phyloP scores from a whole-genome alignment of 1,140 invertebrate genomes.

The Condylostylus longicornis region DNA sequence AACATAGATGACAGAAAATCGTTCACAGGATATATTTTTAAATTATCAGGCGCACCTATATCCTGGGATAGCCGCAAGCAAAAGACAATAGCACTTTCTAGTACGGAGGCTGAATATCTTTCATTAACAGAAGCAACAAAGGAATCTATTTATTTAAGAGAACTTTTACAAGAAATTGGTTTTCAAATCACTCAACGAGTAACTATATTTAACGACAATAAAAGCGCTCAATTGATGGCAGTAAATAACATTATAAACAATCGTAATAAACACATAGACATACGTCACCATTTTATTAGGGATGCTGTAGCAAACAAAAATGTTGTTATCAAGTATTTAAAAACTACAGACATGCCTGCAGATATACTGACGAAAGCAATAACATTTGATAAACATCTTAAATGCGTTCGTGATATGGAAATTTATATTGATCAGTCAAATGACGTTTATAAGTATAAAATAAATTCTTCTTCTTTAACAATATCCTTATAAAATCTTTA shows the following conservation, averaged over 20 bases:
- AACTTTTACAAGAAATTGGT: too few relatives aligned
- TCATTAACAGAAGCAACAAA: background rate
- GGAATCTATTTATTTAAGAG: background rate
- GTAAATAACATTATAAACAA: background rate
- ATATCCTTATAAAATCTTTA: too few relatives aligned
- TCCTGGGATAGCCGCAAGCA: background rate
- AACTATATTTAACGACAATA: too few relatives aligned
- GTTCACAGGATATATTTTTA: constrained; percentile 1
- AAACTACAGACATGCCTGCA: constrained; percentile 12
- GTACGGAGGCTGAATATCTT: background rate
- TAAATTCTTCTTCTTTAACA: too few relatives aligned
- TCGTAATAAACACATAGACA: background rate
- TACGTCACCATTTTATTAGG: background rate
- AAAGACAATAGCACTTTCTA: too few relatives aligned
- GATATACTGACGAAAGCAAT: constrained; percentile 14
- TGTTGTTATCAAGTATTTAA: constrained; percentile 10
- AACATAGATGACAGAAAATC: constrained; percentile 3
- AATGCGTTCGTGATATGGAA: too few relatives aligned
- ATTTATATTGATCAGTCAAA: too few relatives aligned
- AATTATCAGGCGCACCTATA: background rate
- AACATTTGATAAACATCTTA: too few relatives aligned
- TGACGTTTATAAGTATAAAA: too few relatives aligned
- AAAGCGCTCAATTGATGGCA: background rate
- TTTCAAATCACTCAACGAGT: too few relatives aligned
- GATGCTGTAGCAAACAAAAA: constrained; percentile 1